Evolutionary conservation across 2,797 vertebrate genomes (phyloP).

Genomic region (Pelobates cultripes): DNA sequence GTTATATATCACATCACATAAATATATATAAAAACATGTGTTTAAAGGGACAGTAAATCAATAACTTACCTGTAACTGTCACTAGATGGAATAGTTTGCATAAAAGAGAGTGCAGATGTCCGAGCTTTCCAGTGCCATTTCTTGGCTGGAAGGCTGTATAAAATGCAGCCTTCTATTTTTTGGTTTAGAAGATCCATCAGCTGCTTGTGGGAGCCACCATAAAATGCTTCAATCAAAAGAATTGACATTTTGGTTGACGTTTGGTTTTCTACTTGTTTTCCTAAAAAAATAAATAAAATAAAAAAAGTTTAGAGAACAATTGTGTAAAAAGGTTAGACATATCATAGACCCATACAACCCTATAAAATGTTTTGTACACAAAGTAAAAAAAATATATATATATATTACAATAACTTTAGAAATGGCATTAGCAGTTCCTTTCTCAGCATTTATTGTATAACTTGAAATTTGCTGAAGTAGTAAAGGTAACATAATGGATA

Average conservation of each 20-base stretch:
- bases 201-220: slow-evolving; percentile 93
- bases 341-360: neutral
- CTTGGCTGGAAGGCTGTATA: slow-evolving; percentile 87
- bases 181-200: slow-evolving; percentile 84
- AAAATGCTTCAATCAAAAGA: slow-evolving; percentile 89
- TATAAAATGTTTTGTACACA: no score
- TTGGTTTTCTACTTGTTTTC: neutral
- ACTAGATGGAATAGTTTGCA: slow-evolving; percentile 80
- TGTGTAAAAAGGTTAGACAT: neutral
- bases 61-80: slow-evolving; percentile 80
- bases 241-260: slow-evolving; percentile 70
- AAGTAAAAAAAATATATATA: no score
- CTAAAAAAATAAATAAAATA: neutral
- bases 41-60: neutral
- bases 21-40: no score
- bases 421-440: no score
- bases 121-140: slow-evolving; percentile 97
- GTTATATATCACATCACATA: no score
- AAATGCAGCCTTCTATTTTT: slow-evolving; percentile 72
- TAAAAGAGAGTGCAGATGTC: slow-evolving; percentile 87
- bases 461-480: no score
- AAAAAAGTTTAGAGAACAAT: no score
- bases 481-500: no score
- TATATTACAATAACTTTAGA: no score
- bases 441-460: no score